phyloP scores from a whole-genome alignment of 2,797 vertebrate species.

The Forpus xanthops region DNA sequence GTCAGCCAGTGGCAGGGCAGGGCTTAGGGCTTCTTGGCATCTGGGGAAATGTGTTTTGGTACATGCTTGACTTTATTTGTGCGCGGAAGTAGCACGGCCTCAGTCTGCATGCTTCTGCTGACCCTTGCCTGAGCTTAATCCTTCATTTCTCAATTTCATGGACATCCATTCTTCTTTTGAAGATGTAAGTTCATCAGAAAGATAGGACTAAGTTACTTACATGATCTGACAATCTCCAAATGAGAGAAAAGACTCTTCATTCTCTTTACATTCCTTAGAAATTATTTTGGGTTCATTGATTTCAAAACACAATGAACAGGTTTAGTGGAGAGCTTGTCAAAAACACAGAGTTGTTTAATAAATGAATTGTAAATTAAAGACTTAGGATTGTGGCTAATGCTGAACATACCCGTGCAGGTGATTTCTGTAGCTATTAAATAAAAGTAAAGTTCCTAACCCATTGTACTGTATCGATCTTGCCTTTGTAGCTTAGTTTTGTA shows the following conservation, averaged over 20 bases:
- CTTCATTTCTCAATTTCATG: not conserved
- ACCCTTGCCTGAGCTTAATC: not conserved
- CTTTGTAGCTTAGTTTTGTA: not conserved
- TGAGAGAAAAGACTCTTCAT: not conserved
- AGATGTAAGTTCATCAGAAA: not conserved
- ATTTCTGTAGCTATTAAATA: not conserved
- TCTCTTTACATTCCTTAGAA: not conserved
- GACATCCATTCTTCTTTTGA: not conserved
- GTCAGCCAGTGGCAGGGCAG: not conserved
- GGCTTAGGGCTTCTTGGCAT: not conserved
- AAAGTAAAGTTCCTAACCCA: not conserved
- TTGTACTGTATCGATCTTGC: not conserved
- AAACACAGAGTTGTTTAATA: not conserved
- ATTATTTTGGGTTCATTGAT: not conserved
- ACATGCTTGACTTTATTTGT: not conserved
- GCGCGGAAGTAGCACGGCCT: not conserved
- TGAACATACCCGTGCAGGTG: not conserved
- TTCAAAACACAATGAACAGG: not conserved
- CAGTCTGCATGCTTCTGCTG: not conserved
- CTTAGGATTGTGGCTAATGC: not conserved
- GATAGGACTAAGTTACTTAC: not conserved
- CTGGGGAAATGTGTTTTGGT: fast-evolving
- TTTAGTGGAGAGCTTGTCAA: not conserved
- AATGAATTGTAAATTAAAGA: not conserved
- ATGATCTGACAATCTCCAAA: not conserved